phyloP scores from a whole-genome alignment of 1,140 invertebrate species.

The Matsumurasca onukii region DNA sequence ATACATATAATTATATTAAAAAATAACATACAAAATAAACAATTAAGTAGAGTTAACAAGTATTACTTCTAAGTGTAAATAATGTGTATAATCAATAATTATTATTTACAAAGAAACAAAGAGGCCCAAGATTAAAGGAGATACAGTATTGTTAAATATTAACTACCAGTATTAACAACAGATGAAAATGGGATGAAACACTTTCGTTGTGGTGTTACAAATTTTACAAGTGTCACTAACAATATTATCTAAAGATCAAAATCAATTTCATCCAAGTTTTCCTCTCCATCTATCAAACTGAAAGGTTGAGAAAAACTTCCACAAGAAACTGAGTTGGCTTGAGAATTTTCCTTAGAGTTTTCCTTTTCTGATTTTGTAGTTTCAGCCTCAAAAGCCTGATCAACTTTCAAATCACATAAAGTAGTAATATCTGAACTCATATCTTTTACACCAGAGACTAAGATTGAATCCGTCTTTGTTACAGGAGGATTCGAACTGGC shows the following conservation, averaged over 20 bases:
- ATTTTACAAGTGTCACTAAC: too few species aligned
- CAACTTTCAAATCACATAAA: constrained; percentile 14
- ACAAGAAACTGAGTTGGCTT: not conserved
- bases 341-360: not conserved
- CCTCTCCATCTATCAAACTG: constrained; percentile 13
- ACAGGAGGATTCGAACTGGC: not conserved
- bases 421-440: not conserved
- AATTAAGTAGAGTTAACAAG: too few species aligned
- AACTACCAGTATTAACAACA: too few species aligned
- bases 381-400: not conserved
- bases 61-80: too few species aligned
- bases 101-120: too few species aligned
- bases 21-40: too few species aligned
- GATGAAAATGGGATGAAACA: too few species aligned
- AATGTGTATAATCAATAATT: too few species aligned
- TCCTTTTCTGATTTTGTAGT: not conserved
- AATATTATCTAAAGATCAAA: constrained; percentile 23
- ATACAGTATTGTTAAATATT: too few species aligned
- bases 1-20: too few species aligned
- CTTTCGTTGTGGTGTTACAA: too few species aligned
- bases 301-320: constrained; percentile 14
- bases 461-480: not conserved
- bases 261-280: constrained; percentile 18
- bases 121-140: too few species aligned
- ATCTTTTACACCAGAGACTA: not conserved